Conservation (phyloP, 2,797 vertebrate genomes). For the Glossophaga mutica region DNA sequence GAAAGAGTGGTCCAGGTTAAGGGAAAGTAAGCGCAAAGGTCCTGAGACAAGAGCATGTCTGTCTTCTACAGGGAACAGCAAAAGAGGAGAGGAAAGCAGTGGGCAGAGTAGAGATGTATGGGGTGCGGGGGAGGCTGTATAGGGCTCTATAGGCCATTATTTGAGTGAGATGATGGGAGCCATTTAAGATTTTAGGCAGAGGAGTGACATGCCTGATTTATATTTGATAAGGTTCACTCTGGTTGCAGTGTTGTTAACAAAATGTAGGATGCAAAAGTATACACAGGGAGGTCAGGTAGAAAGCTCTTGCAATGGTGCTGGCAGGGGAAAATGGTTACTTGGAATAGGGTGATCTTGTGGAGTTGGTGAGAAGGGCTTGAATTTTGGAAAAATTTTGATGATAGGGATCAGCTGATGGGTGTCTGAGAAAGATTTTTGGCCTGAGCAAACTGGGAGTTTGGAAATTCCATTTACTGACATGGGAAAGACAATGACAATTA, state of each 20-base stretch:
- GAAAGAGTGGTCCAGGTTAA: background rate
- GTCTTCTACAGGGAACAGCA: no score
- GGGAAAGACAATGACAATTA: background rate
- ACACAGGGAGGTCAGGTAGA: background rate
- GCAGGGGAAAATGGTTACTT: background rate
- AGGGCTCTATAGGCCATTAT: background rate
- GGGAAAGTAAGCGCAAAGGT: background rate
- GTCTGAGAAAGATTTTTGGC: background rate
- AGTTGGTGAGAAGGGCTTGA: background rate
- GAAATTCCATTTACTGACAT: background rate
- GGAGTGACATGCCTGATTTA: background rate
- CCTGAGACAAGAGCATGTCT: background rate
- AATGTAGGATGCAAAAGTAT: background rate
- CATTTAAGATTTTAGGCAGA: background rate
- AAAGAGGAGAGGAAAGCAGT: background rate
- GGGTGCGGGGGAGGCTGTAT: accelerated
- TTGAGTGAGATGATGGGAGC: background rate
- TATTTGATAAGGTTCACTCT: background rate
- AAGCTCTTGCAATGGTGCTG: background rate
- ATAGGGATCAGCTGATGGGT: background rate
- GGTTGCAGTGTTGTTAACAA: background rate
- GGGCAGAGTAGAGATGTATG: background rate
- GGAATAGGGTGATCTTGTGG: background rate
- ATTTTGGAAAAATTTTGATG: background rate
- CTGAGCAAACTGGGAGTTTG: background rate